Percentiles rank a stretch among this genome's conserved stretches.
Conservation (phyloP, 1,140 invertebrate genomes). For the Oedothorax gibbosus region DNA sequence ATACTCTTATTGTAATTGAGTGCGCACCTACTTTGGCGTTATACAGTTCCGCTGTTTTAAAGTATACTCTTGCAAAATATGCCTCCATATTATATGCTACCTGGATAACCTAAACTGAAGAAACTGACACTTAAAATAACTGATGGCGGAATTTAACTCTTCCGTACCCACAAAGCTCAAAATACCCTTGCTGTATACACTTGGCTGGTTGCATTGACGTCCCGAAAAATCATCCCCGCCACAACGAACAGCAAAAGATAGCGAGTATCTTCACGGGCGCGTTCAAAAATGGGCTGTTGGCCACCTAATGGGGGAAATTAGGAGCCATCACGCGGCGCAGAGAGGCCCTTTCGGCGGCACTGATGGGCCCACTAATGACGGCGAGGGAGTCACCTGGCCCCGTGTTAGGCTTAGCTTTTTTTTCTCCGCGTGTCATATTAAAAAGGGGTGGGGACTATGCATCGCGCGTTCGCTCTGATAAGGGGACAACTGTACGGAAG, state of each 20-base stretch:
- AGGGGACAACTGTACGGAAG: background rate
- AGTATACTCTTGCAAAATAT: too few species aligned
- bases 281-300: conserved; percentile 55
- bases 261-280: conserved; percentile 30
- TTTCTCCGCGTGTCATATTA: conserved; percentile 5
- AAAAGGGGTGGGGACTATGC: background rate
- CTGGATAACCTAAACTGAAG: too few species aligned
- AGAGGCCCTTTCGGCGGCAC: conserved; percentile 36
- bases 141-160: too few species aligned
- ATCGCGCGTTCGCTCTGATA: too few species aligned
- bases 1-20: too few species aligned
- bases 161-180: too few species aligned
- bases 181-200: background rate
- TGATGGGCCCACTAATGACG: conserved; percentile 54
- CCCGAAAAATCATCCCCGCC: too few species aligned
- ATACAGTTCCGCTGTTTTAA: too few species aligned
- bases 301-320: conserved; percentile 53
- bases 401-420: conserved; percentile 4
- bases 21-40: too few species aligned
- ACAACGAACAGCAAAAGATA: conserved; percentile 3
- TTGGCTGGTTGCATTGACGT: too few species aligned
- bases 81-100: too few species aligned
- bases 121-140: too few species aligned
- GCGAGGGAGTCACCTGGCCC: conserved; percentile 3
- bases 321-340: conserved; percentile 42